These are phyloP conservation scores for Liasis olivaceus DNA, from an alignment of 2,797 vertebrate species.

Conservation along the genomic window DNA sequence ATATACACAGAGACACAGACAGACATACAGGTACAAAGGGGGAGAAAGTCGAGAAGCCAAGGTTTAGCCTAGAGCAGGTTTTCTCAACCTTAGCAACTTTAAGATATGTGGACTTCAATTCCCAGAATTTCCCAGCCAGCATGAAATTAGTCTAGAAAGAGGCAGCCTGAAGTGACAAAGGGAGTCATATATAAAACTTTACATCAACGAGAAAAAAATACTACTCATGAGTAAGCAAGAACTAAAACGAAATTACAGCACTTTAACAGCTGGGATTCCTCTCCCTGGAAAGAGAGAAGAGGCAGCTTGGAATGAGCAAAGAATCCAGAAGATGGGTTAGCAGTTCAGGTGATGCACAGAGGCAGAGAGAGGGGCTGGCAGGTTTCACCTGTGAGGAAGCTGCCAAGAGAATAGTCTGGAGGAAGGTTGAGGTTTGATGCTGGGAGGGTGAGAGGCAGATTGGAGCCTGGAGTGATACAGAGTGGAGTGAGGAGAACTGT, in stretches of 20 bases:
- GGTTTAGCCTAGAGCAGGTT: not conserved
- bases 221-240: not conserved
- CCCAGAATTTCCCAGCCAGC: not conserved
- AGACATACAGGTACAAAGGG: not conserved
- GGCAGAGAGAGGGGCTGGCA: not conserved
- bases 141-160: not conserved
- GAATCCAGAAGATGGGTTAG: not conserved
- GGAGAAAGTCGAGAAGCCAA: not conserved
- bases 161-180: not conserved
- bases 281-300: not conserved
- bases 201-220: not conserved
- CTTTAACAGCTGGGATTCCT: not conserved
- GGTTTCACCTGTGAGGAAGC: not conserved
- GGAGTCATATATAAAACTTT: not conserved
- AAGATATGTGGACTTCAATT: not conserved
- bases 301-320: not conserved
- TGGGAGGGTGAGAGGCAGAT: not conserved
- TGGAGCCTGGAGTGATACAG: not conserved
- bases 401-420: not conserved
- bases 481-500: not conserved
- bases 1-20: not conserved
- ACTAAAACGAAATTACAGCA: not conserved
- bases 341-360: not conserved
- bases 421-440: not conserved
- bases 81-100: not conserved